A percentile compares a stretch with the other conserved stretches of the same genome.
These are phyloP conservation scores for Carabus problematicus DNA, from an alignment of 2,888 invertebrate genomes.

Conservation along the genomic window DNA sequence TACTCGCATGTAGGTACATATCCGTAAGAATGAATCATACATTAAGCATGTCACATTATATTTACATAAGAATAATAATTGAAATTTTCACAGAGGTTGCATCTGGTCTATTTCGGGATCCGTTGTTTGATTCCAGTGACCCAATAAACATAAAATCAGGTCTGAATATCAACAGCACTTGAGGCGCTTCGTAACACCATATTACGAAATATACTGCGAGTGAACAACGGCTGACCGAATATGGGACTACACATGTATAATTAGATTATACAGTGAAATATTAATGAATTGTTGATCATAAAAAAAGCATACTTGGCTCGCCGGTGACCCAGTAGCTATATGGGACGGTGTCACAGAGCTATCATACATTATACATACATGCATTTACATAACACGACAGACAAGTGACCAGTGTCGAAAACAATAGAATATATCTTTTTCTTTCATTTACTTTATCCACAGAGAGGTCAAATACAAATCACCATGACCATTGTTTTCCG, in stretches of 20 bases:
- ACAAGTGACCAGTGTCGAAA: slow-evolving; percentile 25
- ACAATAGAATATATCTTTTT: slow-evolving; percentile 37
- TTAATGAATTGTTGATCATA: not conserved
- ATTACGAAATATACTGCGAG: not conserved
- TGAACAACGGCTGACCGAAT: no score
- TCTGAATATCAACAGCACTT: no score
- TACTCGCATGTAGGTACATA: slow-evolving; percentile 13
- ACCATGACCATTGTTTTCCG: slow-evolving; percentile 22
- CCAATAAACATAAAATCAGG: not conserved
- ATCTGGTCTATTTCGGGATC: slow-evolving; percentile 17
- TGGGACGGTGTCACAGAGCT: slow-evolving; percentile 16
- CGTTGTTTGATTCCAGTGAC: not conserved
- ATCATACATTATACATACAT: slow-evolving; percentile 22
- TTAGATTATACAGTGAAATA: not conserved
- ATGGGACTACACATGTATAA: not conserved
- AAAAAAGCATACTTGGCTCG: not conserved
- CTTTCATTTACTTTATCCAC: slow-evolving; percentile 28
- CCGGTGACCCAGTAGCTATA: slow-evolving; percentile 29
- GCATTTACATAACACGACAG: slow-evolving; percentile 32
- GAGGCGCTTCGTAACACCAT: not conserved
- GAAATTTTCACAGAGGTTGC: slow-evolving; percentile 28
- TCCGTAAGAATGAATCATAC: not conserved
- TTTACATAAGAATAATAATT: slow-evolving; percentile 14
- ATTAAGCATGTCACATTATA: no score
- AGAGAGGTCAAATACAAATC: slow-evolving; percentile 31